Evolutionary conservation across 1,140 invertebrate species (phyloP), one percentile per base, ranked within the genome.

Genomic region (Bombus balteatus): DNA sequence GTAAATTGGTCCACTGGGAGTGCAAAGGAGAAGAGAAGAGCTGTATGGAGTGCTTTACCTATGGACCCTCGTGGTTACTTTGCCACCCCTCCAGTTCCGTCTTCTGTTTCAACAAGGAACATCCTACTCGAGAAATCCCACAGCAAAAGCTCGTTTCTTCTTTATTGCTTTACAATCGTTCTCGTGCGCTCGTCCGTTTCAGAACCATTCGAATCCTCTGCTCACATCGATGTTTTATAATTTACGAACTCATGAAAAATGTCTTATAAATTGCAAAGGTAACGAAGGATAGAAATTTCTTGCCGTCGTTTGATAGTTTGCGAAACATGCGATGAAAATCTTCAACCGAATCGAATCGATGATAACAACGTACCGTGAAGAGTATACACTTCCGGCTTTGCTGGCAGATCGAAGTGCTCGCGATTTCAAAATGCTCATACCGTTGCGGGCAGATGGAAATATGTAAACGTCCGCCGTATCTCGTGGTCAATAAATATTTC

Each of bases 1-100:
- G 92, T 94, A 94, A 94, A 95, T 95, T 94, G 93, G 92, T 93
- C 91, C 92, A 92, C 90, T 93, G 91, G 89, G 83, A 88, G 87
- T 85, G 85, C 85, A 87, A 83, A 74, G 43, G 81, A 87, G 62
- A 68, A 47, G 32, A 76, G 13, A 53, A 34, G 32, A 66, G 65
- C 41, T 57, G 57, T n/a, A 32, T 70, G 12, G 53, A 70, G 70
- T 81, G 79, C 74, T 81, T 87, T 83, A 83, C 32, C 53, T 62
- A 59, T 47, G 57, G 82, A 85, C 87, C 87, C 86, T 87, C 76
- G 83, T 88, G 90, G 88, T 90, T 92, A 90, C 72, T 83, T 81
- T 83, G 43, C 70, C 81, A 68, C 47, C 89, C 83, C 70, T 78
- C 66, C 62, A 34, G 71, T 72, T 81, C 66, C 77, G 72, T 86